phyloP scores from a whole-genome alignment of 2,888 invertebrate species.

The Chymomyza fuscimana region DNA sequence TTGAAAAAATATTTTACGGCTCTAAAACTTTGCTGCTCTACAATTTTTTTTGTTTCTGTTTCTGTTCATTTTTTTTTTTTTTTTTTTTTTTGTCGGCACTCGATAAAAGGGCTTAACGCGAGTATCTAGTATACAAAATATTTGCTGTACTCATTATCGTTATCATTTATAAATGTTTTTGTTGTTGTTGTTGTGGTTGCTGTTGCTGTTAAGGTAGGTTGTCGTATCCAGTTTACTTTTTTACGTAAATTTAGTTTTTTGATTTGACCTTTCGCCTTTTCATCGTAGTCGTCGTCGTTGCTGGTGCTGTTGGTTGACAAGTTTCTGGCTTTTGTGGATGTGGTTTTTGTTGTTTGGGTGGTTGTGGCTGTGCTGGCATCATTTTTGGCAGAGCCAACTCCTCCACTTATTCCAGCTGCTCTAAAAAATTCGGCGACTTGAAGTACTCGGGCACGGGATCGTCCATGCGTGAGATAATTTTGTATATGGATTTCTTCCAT shows the following conservation, averaged over 20 bases:
- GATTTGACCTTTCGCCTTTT: constrained; percentile 60
- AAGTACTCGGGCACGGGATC: constrained; percentile 99
- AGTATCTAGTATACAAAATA: constrained; percentile 80
- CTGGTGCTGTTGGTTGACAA: constrained; percentile 31
- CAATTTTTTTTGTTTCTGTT: constrained; percentile 45
- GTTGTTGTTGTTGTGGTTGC: constrained; percentile 19
- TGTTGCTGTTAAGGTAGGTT: background rate
- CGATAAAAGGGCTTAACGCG: constrained; percentile 82
- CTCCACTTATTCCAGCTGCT: constrained; percentile 91
- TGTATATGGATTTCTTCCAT: constrained; percentile 99
- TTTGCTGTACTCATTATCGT: no score
- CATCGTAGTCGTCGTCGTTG: constrained; percentile 53
- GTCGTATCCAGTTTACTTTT: constrained; percentile 65
- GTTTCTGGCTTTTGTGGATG: constrained; percentile 38
- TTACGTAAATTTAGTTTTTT: constrained; percentile 68
- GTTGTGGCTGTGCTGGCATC: constrained; percentile 39
- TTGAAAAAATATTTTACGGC: constrained; percentile 24
- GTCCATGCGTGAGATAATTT: constrained; percentile 99
- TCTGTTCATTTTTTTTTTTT: constrained; percentile 40
- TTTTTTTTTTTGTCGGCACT: constrained; percentile 82
- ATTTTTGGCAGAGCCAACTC: constrained; percentile 63
- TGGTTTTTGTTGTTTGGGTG: constrained; percentile 30
- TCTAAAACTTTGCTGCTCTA: constrained; percentile 56
- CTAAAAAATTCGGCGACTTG: constrained; percentile 99
- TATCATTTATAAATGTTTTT: constrained; percentile 15